Evolutionary conservation across 2,113 vertebrate genomes (phyloP).

Genomic region (Oncorhynchus clarkii): DNA sequence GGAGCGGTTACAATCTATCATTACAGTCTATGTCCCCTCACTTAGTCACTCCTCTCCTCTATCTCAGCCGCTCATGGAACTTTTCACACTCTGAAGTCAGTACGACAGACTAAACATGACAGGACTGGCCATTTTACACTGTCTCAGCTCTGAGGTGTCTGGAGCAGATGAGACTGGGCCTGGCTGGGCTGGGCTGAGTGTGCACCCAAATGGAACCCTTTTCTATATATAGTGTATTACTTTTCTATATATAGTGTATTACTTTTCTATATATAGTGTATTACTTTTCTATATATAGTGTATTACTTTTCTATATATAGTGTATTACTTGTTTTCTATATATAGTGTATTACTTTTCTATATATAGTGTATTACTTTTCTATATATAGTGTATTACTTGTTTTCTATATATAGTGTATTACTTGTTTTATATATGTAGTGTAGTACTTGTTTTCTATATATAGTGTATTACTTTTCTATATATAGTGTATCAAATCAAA

Average conservation of each 20-base stretch:
- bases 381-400: constrained; percentile 29
- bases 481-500: not conserved
- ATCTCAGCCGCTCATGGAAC: constrained; percentile 61
- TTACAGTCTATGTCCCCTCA: too few relatives aligned
- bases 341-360: too few relatives aligned
- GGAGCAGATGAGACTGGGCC: constrained; percentile 53
- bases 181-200: constrained; percentile 31
- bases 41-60: not conserved
- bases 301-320: too few relatives aligned
- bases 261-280: too few relatives aligned
- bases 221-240: constrained; percentile 24
- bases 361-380: too few relatives aligned
- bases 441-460: too few relatives aligned
- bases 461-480: too few relatives aligned
- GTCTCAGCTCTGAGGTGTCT: constrained; percentile 60
- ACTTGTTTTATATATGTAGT: too few relatives aligned
- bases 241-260: constrained; percentile 23
- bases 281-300: too few relatives aligned
- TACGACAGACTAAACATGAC: constrained; percentile 73
- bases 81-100: constrained; percentile 54
- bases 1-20: too few relatives aligned
- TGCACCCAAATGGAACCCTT: constrained; percentile 4
- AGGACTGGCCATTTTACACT: constrained; percentile 67
- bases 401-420: constrained; percentile 25
- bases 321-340: too few relatives aligned